These are phyloP conservation scores for Girardinichthys multiradiatus DNA, from an alignment of 2,113 vertebrate genomes.

Conservation along the genomic window DNA sequence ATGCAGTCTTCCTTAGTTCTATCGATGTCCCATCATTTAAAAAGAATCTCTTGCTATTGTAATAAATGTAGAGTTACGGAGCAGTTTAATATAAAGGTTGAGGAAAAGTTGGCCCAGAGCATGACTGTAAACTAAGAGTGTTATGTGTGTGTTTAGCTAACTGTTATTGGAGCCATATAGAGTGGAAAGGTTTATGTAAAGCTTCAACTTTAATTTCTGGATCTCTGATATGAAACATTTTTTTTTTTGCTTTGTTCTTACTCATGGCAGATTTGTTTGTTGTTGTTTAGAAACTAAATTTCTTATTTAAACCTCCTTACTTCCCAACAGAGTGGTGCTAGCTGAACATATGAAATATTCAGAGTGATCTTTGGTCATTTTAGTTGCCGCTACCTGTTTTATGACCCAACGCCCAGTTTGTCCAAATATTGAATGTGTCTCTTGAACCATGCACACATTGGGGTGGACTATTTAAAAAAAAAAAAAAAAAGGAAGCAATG, in stretches of 20 bases:
- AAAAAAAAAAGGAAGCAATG: too few species aligned
- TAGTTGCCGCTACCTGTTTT: neutral
- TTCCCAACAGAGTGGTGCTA: neutral
- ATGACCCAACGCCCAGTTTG: neutral
- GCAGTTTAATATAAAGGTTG: conserved; percentile 20
- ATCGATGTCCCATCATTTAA: conserved; percentile 3
- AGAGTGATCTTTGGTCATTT: neutral
- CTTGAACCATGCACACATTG: neutral
- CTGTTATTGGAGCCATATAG: conserved; percentile 22
- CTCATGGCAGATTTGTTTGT: neutral
- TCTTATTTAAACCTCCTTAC: neutral
- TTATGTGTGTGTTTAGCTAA: conserved; percentile 36
- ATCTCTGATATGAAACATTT: too few species aligned
- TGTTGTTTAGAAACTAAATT: neutral
- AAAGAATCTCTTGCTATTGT: neutral
- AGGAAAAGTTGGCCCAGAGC: conserved; percentile 22
- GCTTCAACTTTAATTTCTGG: neutral
- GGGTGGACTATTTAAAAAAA: neutral
- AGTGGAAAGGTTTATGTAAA: conserved; percentile 37
- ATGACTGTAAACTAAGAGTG: conserved; percentile 14
- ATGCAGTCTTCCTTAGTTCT: conserved; percentile 25
- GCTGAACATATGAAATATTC: neutral
- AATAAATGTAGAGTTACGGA: conserved; percentile 10
- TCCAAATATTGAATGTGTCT: neutral
- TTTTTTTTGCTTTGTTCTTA: neutral